These are phyloP conservation scores for Anolis carolinensis DNA, from an alignment of 2,113 vertebrate genomes.

Conservation along the genomic window DNA sequence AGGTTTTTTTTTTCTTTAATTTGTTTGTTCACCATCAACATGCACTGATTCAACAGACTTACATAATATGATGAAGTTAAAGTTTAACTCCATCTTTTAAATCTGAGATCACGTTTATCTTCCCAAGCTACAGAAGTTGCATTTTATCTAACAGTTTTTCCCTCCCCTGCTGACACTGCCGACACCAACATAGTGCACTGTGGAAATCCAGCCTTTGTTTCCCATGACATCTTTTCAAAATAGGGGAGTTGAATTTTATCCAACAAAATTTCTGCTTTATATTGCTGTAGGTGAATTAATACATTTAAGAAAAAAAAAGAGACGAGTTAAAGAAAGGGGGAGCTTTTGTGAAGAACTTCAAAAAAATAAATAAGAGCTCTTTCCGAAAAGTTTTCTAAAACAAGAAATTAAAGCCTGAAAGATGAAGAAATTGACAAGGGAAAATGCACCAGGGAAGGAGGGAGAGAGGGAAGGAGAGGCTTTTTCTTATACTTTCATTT, in stretches of 20 bases:
- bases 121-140: too few relatives aligned
- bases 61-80: too few relatives aligned
- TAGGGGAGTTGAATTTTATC: background rate
- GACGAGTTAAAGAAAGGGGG: background rate
- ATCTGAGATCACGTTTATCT: too few relatives aligned
- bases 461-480: constrained; percentile 34
- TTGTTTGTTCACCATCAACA: too few relatives aligned
- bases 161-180: too few relatives aligned
- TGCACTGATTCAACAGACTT: too few relatives aligned
- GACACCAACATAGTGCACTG: too few relatives aligned
- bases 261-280: background rate
- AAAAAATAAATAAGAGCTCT: background rate
- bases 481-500: constrained; percentile 36
- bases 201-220: background rate
- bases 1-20: too few relatives aligned
- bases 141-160: too few relatives aligned
- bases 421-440: constrained; percentile 1
- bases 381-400: constrained; percentile 3
- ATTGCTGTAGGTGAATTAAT: background rate
- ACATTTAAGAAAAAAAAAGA: background rate
- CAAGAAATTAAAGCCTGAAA: background rate
- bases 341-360: background rate
- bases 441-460: background rate
- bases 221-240: background rate
- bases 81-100: too few relatives aligned